These are phyloP conservation scores for Halocynthia aurantium DNA, from an alignment of 23 tunicate species.

Conservation along the genomic window DNA sequence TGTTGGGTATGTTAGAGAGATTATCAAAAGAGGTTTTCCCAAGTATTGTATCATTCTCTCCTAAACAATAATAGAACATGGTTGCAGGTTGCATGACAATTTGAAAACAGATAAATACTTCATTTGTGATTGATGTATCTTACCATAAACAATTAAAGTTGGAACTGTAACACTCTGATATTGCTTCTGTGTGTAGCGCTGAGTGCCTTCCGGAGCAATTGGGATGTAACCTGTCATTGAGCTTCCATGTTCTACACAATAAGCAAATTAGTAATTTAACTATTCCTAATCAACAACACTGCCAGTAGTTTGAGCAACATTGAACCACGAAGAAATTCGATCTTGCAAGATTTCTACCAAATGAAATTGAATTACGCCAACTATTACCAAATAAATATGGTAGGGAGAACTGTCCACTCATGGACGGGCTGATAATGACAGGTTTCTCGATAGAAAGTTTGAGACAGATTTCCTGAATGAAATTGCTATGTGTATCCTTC, in stretches of 20 bases:
- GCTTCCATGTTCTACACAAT: constrained; percentile 18
- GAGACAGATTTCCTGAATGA: constrained; percentile 30
- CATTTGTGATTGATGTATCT: too few relatives aligned
- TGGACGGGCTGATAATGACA: constrained; percentile 56
- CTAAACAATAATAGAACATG: constrained; percentile 24
- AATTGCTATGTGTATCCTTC: constrained; percentile 25
- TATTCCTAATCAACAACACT: too few relatives aligned
- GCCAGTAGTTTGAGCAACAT: too few relatives aligned
- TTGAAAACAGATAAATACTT: neutral
- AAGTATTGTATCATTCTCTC: constrained; percentile 36
- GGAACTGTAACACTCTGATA: constrained; percentile 39
- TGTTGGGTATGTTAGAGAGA: constrained; percentile 28
- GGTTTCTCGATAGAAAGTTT: constrained; percentile 22
- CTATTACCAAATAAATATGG: constrained; percentile 44
- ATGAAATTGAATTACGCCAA: neutral
- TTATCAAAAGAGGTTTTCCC: constrained; percentile 18
- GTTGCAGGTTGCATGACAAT: neutral
- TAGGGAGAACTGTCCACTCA: constrained; percentile 68
- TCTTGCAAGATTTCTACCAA: neutral
- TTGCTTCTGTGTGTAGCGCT: constrained; percentile 21
- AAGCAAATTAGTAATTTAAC: too few relatives aligned
- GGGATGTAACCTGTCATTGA: constrained; percentile 43
- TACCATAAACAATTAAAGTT: constrained; percentile 73
- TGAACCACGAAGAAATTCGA: too few relatives aligned
- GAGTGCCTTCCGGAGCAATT: constrained; percentile 58